Evolutionary conservation across 2,113 vertebrate genomes (phyloP).

Genomic region (Gnathonemus echidnorhynchus): DNA sequence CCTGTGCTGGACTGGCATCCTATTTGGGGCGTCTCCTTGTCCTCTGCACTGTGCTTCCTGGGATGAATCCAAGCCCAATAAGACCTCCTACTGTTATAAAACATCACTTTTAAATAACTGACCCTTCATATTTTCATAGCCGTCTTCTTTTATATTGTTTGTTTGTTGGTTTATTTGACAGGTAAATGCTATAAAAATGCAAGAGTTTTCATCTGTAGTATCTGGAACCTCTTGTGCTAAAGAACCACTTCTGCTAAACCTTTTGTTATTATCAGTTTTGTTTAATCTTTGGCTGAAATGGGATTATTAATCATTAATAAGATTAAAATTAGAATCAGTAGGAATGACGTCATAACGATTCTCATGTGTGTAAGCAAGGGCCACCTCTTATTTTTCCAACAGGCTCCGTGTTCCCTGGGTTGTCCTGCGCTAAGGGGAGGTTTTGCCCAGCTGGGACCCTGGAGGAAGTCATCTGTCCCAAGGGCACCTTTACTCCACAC

Average conservation of each 20-base stretch:
- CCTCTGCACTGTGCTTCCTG: not conserved
- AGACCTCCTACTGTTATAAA: not conserved
- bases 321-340: not conserved
- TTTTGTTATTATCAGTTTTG: not conserved
- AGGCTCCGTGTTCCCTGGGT: conserved; percentile 63
- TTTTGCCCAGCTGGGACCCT: conserved; percentile 68
- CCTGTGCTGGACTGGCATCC: not conserved
- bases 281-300: not conserved
- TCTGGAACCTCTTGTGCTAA: not conserved
- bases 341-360: not conserved
- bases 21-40: not conserved
- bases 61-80: not conserved
- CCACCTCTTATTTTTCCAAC: conserved; percentile 16
- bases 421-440: conserved; percentile 66
- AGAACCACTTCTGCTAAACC: not conserved
- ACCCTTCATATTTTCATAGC: not conserved
- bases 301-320: not conserved
- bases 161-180: not conserved
- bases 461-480: conserved; percentile 62
- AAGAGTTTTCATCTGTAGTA: not conserved
- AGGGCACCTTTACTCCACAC: conserved; percentile 67
- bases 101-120: not conserved
- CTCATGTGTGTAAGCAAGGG: not conserved
- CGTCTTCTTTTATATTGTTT: not conserved
- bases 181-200: not conserved